These are phyloP conservation scores for Melanotaenia boesemani DNA, from an alignment of 2,797 vertebrate genomes.

Conservation along the genomic window DNA sequence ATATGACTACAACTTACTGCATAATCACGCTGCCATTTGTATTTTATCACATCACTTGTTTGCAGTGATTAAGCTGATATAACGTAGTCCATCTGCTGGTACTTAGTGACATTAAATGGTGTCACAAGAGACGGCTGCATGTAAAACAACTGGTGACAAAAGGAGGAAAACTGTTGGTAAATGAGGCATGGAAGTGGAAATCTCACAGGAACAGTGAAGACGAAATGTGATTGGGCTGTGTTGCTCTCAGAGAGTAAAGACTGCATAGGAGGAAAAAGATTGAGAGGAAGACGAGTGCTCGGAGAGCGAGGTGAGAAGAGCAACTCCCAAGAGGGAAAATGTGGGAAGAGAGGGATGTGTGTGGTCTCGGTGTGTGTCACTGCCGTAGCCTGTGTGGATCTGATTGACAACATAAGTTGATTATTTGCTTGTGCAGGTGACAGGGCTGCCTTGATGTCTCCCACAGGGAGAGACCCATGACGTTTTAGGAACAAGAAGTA, in stretches of 20 bases:
- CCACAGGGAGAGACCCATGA: slow-evolving; percentile 30
- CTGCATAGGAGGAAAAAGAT: slow-evolving; percentile 14
- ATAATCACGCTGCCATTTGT: not conserved
- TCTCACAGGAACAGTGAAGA: slow-evolving; percentile 27
- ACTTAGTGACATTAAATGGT: slow-evolving; percentile 4
- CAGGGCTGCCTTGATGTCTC: slow-evolving; percentile 40
- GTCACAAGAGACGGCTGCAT: not conserved
- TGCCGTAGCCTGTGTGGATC: slow-evolving; percentile 19
- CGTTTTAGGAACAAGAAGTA: slow-evolving; percentile 25
- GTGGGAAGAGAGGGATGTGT: slow-evolving; percentile 20
- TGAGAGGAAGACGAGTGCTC: slow-evolving; percentile 25
- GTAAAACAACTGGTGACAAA: slow-evolving; percentile 20
- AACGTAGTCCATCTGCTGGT: not conserved
- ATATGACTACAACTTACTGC: slow-evolving; percentile 1
- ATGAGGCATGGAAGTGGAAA: slow-evolving; percentile 34
- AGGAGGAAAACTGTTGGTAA: slow-evolving; percentile 33
- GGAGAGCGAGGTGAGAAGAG: slow-evolving; percentile 37
- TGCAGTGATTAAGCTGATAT: slow-evolving; percentile 24
- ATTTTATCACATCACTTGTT: slow-evolving; percentile 1
- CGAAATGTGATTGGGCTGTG: slow-evolving; percentile 42
- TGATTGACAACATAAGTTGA: slow-evolving; percentile 37
- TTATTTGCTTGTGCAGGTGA: slow-evolving; percentile 30
- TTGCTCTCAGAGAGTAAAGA: slow-evolving; percentile 27
- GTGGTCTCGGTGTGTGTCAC: slow-evolving; percentile 29
- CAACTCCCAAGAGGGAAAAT: slow-evolving; percentile 39